Percentiles rank a stretch among this genome's conserved stretches.
Conservation (phyloP, 2,113 vertebrate genomes). For the Cathartes aura region DNA sequence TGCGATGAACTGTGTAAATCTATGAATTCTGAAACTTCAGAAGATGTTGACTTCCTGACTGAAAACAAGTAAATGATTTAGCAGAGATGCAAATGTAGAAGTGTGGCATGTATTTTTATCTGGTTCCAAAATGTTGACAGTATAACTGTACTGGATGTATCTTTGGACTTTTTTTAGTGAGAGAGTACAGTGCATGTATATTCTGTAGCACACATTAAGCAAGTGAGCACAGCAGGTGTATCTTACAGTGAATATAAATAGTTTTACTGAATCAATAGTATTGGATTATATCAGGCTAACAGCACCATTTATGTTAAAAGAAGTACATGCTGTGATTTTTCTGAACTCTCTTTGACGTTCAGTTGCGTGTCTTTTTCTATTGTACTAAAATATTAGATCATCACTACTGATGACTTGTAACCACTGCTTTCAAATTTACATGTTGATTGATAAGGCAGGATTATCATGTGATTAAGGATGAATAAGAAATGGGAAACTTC, state of each 20-base stretch:
- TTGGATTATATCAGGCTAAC: background rate
- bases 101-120: background rate
- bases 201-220: fast-evolving
- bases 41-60: background rate
- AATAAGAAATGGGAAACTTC: background rate
- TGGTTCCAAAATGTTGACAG: background rate
- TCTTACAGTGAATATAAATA: background rate
- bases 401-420: background rate
- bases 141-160: background rate
- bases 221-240: background rate
- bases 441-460: background rate
- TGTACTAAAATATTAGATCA: background rate
- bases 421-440: background rate
- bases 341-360: background rate
- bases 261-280: background rate
- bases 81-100: background rate
- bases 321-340: background rate
- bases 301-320: background rate
- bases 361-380: background rate
- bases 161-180: background rate
- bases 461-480: background rate
- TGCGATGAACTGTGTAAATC: background rate
- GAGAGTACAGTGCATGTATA: background rate
- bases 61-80: background rate
- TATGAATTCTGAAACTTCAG: background rate